phyloP scores from a whole-genome alignment of 1,140 invertebrate genomes.

The Zaprionus gabonicus region DNA sequence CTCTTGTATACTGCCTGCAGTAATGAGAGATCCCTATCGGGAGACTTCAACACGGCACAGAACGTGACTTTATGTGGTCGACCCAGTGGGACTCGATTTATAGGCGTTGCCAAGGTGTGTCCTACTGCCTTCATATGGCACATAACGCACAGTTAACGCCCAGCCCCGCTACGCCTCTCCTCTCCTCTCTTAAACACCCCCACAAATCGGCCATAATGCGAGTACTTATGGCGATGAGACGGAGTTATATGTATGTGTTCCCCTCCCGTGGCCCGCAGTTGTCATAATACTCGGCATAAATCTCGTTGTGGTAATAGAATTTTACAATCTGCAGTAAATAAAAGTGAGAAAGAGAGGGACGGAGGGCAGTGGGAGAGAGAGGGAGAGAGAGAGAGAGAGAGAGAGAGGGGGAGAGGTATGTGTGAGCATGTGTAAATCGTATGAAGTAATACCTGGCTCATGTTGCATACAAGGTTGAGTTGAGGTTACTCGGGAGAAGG shows the following conservation, averaged over 20 bases:
- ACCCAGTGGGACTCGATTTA: conserved; percentile 57
- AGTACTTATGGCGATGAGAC: conserved; percentile 13
- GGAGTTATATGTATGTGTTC: conserved; percentile 28
- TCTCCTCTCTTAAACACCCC: neutral
- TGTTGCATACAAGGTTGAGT: conserved; percentile 1
- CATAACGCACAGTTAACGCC: conserved; percentile 11
- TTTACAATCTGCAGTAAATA: conserved; percentile 66
- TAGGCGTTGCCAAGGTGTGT: conserved; percentile 67
- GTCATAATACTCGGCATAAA: conserved; percentile 65
- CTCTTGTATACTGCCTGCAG: neutral
- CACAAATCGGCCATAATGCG: conserved; percentile 18
- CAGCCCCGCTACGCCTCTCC: neutral
- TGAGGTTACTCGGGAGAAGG: neutral
- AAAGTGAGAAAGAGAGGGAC: neutral
- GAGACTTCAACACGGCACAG: conserved; percentile 50
- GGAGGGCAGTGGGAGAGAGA: neutral
- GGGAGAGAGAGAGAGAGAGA: neutral
- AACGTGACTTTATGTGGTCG: conserved; percentile 68
- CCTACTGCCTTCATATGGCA: conserved; percentile 35
- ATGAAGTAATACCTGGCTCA: conserved; percentile 8
- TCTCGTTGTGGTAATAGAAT: conserved; percentile 63
- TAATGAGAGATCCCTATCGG: conserved; percentile 42
- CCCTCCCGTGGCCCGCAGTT: conserved; percentile 24
- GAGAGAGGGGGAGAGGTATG: neutral
- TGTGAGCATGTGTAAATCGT: conserved; percentile 14